Percentiles rank a stretch among this genome's conserved stretches.
phyloP scores from a whole-genome alignment of 2,888 invertebrate genomes.

The Leuctra nigra region DNA sequence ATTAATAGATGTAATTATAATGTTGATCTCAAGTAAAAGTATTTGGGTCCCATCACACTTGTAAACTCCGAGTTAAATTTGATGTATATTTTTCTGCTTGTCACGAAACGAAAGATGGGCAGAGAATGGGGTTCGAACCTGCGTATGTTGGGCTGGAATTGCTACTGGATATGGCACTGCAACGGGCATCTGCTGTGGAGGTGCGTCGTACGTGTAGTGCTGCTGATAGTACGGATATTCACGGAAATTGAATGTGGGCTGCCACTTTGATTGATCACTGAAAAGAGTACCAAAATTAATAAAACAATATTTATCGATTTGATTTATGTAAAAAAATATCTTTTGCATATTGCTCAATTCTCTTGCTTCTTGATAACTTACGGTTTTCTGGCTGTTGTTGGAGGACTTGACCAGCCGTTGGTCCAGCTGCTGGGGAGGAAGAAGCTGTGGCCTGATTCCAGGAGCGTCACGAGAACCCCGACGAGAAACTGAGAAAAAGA shows the following conservation, averaged over 20 bases:
- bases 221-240: slow-evolving; percentile 42
- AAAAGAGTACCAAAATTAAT: no score
- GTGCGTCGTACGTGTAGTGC: slow-evolving; percentile 42
- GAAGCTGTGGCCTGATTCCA: slow-evolving; percentile 46
- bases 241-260: slow-evolving; percentile 28
- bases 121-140: slow-evolving; percentile 28
- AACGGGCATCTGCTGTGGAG: slow-evolving; percentile 21
- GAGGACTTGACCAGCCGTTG: neutral
- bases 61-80: no score
- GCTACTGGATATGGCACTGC: slow-evolving; percentile 26
- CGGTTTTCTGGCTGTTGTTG: slow-evolving; percentile 9
- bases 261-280: slow-evolving; percentile 15
- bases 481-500: slow-evolving; percentile 40
- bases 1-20: no score
- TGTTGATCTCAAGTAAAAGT: no score
- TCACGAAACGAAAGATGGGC: no score
- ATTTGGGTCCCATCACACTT: no score
- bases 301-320: no score
- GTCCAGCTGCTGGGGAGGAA: slow-evolving; percentile 44
- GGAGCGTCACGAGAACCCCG: slow-evolving; percentile 39
- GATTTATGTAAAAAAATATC: no score
- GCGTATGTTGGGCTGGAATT: slow-evolving; percentile 42
- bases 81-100: no score
- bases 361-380: neutral
- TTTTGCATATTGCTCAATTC: neutral